Base-by-base conservation (phyloP, 2,113 vertebrate species). In the Pyxicephalus adspersus region DNA sequence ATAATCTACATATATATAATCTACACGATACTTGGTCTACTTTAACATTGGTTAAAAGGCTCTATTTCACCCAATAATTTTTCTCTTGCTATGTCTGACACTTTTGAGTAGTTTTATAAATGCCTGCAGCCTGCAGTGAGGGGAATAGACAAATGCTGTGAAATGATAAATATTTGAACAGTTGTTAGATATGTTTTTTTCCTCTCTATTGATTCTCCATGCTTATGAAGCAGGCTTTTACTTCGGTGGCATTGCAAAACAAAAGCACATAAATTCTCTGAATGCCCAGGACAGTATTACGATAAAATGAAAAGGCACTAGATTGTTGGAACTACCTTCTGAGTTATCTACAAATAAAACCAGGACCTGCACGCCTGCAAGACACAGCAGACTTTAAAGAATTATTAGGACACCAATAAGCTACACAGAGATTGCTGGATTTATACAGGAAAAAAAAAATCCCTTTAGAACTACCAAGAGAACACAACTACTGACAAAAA, bases 391-490 rank as follows among this genome's bases (percentile, higher is more conserved):
- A 26, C 67, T 52, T 54, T 26, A 52, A 29, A 77, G 64, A 52
- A 58, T 78, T 78, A 67, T 67, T 78, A 58, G 76, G 51, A 78
- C 28, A 64, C 76, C 64, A 26, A 34, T 38, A 67, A 65, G 64
- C 20, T 58, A 9, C 45, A 31, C 28, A 34, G 25, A 57, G 64
- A 67, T 23, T 23, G 19, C 75, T n/a, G 25, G 11, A 52, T 65
- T 65, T 23, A 51, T 31, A 31, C 61, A 45, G 38, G n/a, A 55
- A 66, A 78, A 31, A 67, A 80, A 57, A 29, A 51, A 51, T 18
- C 52, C 5, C 31, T 19, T 20, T 34, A 34, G 34, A 60, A 16
- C 19, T 60, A 65, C 66, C 50, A 60, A 34, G 76, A 64, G 34
- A 71, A 60, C 55, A 70, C 22, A 58, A n/a, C 6, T 68, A 28